A percentile compares a stretch with the other conserved stretches of the same genome.
These are phyloP conservation scores for Lacanobia oleracea DNA, from an alignment of 2,888 invertebrate genomes.

Conservation along the genomic window DNA sequence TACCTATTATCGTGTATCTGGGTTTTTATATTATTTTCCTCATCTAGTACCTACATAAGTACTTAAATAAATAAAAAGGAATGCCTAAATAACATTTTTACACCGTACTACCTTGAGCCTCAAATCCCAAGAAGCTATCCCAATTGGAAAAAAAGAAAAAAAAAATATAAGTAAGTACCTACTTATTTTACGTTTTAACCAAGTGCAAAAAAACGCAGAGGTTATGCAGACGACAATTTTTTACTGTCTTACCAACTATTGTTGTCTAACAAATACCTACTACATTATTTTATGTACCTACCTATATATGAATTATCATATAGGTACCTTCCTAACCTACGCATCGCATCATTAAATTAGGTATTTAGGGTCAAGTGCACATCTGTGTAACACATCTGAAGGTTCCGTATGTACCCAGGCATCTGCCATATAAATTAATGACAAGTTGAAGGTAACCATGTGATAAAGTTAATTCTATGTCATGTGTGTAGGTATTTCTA, in stretches of 20 bases:
- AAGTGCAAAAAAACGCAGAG: neutral
- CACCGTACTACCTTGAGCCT: neutral
- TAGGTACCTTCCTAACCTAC: neutral
- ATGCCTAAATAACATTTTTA: too few species aligned
- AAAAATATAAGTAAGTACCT: too few species aligned
- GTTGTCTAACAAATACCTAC: conserved; percentile 1
- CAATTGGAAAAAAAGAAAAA: neutral
- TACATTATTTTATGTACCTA: too few species aligned
- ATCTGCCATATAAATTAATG: conserved; percentile 27
- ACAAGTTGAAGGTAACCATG: conserved; percentile 55
- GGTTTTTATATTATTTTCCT: neutral
- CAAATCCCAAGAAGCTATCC: neutral
- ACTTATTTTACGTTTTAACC: neutral
- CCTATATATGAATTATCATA: neutral
- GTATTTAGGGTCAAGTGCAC: conserved; percentile 64
- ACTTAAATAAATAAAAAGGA: neutral
- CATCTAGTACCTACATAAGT: neutral
- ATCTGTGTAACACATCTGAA: conserved; percentile 45
- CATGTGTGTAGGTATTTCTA: conserved; percentile 1
- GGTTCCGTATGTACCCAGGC: conserved; percentile 34
- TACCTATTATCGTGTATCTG: too few species aligned
- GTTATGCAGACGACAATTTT: neutral
- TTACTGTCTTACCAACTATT: neutral
- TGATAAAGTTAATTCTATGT: conserved; percentile 5
- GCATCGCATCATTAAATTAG: conserved; percentile 38